Conservation (phyloP, 2,888 invertebrate genomes). For the Hartigia nigra region DNA sequence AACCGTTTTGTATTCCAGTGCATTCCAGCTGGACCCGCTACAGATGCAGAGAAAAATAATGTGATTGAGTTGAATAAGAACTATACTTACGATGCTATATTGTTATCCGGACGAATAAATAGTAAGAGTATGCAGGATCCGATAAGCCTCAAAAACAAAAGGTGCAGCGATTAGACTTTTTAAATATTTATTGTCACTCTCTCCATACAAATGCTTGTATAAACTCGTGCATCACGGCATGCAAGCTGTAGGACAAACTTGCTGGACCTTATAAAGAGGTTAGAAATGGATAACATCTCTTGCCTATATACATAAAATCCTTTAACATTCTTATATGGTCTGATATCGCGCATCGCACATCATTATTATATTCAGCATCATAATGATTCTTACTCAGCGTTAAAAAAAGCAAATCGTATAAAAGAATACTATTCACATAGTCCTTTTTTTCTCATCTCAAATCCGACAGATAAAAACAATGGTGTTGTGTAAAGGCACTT, state of each 20-base stretch:
- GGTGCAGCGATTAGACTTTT: not conserved
- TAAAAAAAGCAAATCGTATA: constrained; percentile 46
- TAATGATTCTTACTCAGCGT: constrained; percentile 38
- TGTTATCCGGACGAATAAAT: not conserved
- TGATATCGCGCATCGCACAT: not conserved
- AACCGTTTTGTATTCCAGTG: not conserved
- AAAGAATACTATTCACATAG: constrained; percentile 58
- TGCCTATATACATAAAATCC: constrained; percentile 7
- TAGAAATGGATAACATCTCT: not conserved
- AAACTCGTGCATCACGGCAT: constrained; percentile 37
- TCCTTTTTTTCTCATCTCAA: constrained; percentile 22
- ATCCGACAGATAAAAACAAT: constrained; percentile 39
- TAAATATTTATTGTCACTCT: constrained; percentile 53
- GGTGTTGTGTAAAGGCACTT: constrained; percentile 42
- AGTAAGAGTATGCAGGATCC: not conserved
- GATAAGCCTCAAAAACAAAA: not conserved
- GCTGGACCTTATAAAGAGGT: constrained; percentile 6
- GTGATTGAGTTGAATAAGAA: not conserved
- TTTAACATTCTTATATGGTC: not conserved
- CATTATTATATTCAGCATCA: constrained; percentile 13
- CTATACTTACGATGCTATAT: not conserved
- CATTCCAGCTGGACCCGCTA: not conserved
- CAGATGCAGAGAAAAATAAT: not conserved
- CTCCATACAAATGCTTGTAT: constrained; percentile 51
- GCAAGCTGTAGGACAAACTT: constrained; percentile 26